Percentiles rank a stretch among this genome's conserved stretches.
These are phyloP conservation scores for Azemiops feae DNA, from an alignment of 2,113 vertebrate species.

Conservation along the genomic window DNA sequence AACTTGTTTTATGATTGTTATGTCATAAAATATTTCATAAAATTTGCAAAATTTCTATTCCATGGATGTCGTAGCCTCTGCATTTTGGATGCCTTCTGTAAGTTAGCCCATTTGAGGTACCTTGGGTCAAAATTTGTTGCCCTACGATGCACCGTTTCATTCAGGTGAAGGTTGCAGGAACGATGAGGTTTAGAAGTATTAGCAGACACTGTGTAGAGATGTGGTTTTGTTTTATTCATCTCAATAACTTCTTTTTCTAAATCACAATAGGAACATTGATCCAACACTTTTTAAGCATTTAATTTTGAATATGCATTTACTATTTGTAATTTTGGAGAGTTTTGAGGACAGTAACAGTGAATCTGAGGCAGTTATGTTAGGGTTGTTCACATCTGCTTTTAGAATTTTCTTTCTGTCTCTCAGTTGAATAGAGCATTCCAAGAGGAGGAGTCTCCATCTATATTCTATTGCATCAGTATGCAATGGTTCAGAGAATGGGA, in stretches of 20 bases:
- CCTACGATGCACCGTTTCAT: neutral
- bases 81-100: neutral
- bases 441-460: constrained; percentile 92
- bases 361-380: neutral
- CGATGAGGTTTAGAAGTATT: neutral
- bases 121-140: neutral
- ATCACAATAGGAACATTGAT: neutral
- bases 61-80: neutral
- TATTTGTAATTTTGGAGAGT: neutral
- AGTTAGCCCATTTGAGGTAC: neutral
- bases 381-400: neutral
- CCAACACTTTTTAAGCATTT: neutral
- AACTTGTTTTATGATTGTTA: neutral
- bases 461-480: constrained; percentile 99
- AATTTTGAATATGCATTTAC: neutral
- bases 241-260: neutral
- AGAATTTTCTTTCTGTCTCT: neutral
- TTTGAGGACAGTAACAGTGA: neutral
- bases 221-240: neutral
- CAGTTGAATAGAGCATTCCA: constrained; percentile 98
- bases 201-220: neutral
- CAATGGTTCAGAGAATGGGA: constrained; percentile 99
- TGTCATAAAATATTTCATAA: neutral
- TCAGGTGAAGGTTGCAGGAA: neutral
- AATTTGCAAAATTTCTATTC: neutral